Base-by-base conservation (phyloP, 2,888 invertebrate species). In the Acrobasis consociella region DNA sequence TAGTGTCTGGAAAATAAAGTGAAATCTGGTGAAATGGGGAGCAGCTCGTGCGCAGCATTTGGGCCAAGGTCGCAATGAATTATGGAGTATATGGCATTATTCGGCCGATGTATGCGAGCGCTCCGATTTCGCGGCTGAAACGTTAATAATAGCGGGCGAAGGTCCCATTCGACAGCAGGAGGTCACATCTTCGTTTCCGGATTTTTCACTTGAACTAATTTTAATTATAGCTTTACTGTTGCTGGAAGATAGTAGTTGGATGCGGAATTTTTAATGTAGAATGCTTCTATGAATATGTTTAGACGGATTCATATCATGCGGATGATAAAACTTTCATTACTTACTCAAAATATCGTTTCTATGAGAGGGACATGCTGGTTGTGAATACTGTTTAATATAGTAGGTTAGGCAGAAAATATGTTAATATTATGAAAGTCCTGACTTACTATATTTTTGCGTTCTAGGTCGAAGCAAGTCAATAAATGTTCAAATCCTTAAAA, bases 31-130 rank as follows among this genome's bases (percentile, higher is more conserved):
- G 37, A 62, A 55, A 55, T 31, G 46, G 55, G 55, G 31, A 55
- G 62, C 55, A 53, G 49, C 55, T 71, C 70, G 72, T 73, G 76
- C 74, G 74, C 75, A 76, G 77, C 78, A 90, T 86, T 83, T 86
- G 80, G 91, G 91, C 88, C 91, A 91, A 92, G 91, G 91, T 81
- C 82, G 80, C 82, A 80, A 86, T 91, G 91, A 90, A 89, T 91
- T 91, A 92, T 91, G 88, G 89, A 91, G 85, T 86, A 85, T 87
- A 90, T 89, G 88, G 89, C 87, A 88, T 89, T 90, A 91, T 90
- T 90, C 87, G 82, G 87, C 80, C 81, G 80, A 88, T 89, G 86
- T 90, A 75, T 88, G 88, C 84, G 86, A 85, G 85, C 83, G 87
- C 83, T 88, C 87, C 82, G 85, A 81, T 89, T 90, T 89, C 88